Conservation (phyloP, 2,888 invertebrate species). For the Julus scandinavius region DNA sequence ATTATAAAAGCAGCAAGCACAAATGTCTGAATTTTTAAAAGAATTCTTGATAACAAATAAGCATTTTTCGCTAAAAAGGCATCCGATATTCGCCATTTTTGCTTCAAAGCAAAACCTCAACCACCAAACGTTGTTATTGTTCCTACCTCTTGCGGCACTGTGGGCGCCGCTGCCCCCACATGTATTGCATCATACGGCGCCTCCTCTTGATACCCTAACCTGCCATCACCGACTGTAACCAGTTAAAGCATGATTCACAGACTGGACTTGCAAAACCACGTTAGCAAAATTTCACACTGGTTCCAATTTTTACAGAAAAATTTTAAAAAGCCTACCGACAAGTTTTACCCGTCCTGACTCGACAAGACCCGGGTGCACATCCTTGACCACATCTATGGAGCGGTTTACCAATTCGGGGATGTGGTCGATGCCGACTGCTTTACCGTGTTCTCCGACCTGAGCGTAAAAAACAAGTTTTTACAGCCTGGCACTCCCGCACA, state of each 20-base stretch:
- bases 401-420: conserved; percentile 82
- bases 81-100: too few species aligned
- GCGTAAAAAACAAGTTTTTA: conserved; percentile 42
- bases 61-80: too few species aligned
- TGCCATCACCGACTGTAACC: conserved; percentile 83
- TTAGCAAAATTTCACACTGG: not conserved
- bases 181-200: conserved; percentile 94
- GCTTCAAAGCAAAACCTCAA: too few species aligned
- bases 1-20: too few species aligned
- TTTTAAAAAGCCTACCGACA: conserved; percentile 69
- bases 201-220: conserved; percentile 77
- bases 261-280: not conserved
- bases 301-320: conserved; percentile 60
- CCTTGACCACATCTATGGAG: conserved; percentile 80
- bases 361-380: conserved; percentile 78
- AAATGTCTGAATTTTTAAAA: too few species aligned
- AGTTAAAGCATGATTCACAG: not conserved
- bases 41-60: too few species aligned
- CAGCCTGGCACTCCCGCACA: not conserved
- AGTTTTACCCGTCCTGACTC: conserved; percentile 76
- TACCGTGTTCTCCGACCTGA: conserved; percentile 74
- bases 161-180: conserved; percentile 88
- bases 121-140: not conserved
- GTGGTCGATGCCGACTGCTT: conserved; percentile 89
- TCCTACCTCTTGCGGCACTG: conserved; percentile 77